Percentiles rank a stretch among this genome's conserved stretches.
Evolutionary conservation across 1,140 invertebrate species (phyloP).

Genomic region (Holotrichia oblita): DNA sequence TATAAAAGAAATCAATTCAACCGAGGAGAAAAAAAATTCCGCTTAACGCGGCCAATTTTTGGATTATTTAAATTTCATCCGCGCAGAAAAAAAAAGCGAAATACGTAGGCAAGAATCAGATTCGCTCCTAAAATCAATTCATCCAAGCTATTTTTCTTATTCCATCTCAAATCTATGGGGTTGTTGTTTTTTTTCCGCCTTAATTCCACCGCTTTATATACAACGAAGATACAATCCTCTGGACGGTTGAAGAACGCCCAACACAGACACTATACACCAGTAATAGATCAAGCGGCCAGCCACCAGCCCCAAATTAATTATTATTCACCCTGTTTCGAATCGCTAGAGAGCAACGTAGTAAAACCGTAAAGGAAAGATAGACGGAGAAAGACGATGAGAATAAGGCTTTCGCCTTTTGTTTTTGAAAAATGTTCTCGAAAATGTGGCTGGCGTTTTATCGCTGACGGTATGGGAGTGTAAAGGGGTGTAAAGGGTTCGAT

Average conservation of each 20-base stretch:
- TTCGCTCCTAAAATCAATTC: conserved; percentile 13
- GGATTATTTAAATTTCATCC: conserved; percentile 24
- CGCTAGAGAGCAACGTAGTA: not conserved
- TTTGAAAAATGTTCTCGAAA: not conserved
- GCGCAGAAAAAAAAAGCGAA: not conserved
- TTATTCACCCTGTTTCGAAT: conserved; percentile 4
- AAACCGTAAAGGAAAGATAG: not conserved
- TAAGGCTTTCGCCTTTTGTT: not conserved
- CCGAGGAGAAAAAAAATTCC: not conserved
- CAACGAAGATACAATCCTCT: not conserved
- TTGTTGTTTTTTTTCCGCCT: not conserved
- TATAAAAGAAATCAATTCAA: not conserved
- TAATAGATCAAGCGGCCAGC: conserved; percentile 19
- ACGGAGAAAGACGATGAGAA: not conserved
- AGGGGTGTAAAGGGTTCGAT: not conserved
- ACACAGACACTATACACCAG: conserved; percentile 6
- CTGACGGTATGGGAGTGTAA: not conserved
- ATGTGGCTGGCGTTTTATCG: conserved; percentile 13
- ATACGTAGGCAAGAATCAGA: not conserved
- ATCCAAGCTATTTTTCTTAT: conserved; percentile 22
- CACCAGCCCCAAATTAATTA: conserved; percentile 19
- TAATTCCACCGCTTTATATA: not conserved
- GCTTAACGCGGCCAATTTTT: conserved; percentile 21
- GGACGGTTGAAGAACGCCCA: not conserved
- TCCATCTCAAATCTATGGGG: conserved; percentile 19